These are phyloP conservation scores for Heteractis magnifica DNA, from an alignment of 92 coral and sea anemone genomes.

Conservation along the genomic window DNA sequence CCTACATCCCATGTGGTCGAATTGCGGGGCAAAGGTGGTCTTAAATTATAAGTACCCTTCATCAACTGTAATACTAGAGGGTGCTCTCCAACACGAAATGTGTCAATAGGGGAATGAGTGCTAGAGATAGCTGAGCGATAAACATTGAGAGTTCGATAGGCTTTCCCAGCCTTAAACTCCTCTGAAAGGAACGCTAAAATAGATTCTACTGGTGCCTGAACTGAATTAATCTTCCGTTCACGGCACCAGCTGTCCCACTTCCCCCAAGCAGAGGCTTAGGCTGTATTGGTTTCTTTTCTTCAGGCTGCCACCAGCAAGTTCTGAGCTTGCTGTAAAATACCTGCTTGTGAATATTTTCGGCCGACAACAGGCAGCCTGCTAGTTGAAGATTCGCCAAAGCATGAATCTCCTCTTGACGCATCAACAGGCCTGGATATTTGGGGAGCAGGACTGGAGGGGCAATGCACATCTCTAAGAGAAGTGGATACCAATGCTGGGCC, in stretches of 20 bases:
- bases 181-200: conserved; percentile 40
- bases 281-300: conserved; percentile 36
- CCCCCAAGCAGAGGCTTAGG: neutral
- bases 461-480: conserved; percentile 46
- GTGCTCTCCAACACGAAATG: too few species aligned
- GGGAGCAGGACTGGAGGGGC: conserved; percentile 48
- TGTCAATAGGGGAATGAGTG: conserved; percentile 19
- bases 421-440: conserved; percentile 27
- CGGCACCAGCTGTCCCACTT: conserved; percentile 8
- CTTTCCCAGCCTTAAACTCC: conserved; percentile 40
- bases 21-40: conserved; percentile 57
- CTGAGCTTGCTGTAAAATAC: conserved; percentile 28
- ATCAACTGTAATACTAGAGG: conserved; percentile 48
- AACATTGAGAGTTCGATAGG: conserved; percentile 53
- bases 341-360: conserved; percentile 25
- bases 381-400: conserved; percentile 45
- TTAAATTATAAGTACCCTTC: conserved; percentile 39
- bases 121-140: conserved; percentile 23
- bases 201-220: conserved; percentile 32
- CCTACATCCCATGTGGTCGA: conserved; percentile 54
- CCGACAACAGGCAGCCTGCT: conserved; percentile 64
- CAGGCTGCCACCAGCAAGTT: conserved; percentile 54
- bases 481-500: conserved; percentile 60
- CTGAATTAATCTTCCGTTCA: conserved; percentile 28
- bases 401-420: conserved; percentile 36